Conservation (phyloP, 2,113 vertebrate species). For the Trichomycterus rosablanca region DNA sequence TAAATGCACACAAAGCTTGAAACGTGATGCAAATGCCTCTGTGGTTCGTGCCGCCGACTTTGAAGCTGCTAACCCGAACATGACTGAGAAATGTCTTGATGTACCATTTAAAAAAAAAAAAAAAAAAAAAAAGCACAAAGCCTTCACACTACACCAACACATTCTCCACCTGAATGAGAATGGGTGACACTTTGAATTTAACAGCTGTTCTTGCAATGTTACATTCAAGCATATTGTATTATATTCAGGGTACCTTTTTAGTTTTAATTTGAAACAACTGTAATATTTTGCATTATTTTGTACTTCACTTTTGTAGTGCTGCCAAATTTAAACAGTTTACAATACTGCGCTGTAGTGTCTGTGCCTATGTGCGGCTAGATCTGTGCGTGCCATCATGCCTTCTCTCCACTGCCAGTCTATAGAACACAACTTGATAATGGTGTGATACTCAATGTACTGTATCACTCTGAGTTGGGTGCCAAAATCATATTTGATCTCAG, state of each 20-base stretch:
- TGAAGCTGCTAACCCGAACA: constrained; percentile 43
- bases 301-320: constrained; percentile 16
- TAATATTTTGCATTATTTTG: no score
- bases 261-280: constrained; percentile 2
- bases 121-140: constrained; percentile 38
- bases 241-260: constrained; percentile 24
- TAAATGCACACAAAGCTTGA: constrained; percentile 43
- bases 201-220: constrained; percentile 1
- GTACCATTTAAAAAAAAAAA: no score
- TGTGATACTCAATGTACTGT: no score
- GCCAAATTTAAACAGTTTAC: not conserved
- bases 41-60: constrained; percentile 14
- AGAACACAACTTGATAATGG: no score
- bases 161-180: constrained; percentile 2
- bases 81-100: constrained; percentile 6
- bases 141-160: constrained; percentile 27
- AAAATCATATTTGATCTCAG: not conserved
- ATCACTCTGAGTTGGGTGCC: not conserved
- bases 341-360: not conserved
- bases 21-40: constrained; percentile 27
- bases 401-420: no score
- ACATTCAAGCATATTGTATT: not conserved
- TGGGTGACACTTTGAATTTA: constrained; percentile 33
- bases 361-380: no score
- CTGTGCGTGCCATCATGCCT: no score